Evolutionary conservation across 1,140 invertebrate genomes (phyloP).

Genomic region (Magallana angulata): DNA sequence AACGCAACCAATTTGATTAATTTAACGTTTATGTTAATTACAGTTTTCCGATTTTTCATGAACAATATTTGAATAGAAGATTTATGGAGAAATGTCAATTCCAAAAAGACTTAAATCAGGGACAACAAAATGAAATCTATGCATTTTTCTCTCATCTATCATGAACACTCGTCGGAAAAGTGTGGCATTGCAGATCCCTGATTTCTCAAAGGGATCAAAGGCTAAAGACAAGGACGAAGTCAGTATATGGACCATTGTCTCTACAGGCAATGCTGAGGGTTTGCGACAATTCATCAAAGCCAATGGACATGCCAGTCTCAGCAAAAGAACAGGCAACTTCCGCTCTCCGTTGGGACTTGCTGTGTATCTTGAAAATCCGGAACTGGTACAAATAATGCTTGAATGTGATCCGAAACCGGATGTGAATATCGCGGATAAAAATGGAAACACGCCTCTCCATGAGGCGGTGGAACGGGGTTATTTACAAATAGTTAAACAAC

Average conservation of each 20-base stretch:
- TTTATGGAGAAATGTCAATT: too few relatives aligned
- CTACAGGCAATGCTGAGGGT: background rate
- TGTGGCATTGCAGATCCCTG: background rate
- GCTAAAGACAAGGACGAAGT: background rate
- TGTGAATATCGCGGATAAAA: slow-evolving; percentile 27
- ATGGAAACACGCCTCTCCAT: slow-evolving; percentile 34
- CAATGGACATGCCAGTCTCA: background rate
- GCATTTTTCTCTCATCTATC: background rate
- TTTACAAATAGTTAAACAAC: slow-evolving; percentile 5
- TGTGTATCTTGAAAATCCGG: slow-evolving; percentile 28
- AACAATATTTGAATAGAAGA: too few relatives aligned
- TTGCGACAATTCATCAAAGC: slow-evolving; percentile 12
- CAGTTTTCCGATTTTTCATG: too few relatives aligned
- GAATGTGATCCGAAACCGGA: background rate
- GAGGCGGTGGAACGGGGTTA: slow-evolving; percentile 27
- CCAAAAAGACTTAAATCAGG: too few relatives aligned
- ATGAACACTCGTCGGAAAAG: slow-evolving; percentile 16
- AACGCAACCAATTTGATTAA: background rate
- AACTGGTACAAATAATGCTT: slow-evolving; percentile 16
- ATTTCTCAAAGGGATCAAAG: background rate
- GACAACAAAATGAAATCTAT: too few relatives aligned
- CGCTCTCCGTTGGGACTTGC: slow-evolving; percentile 13
- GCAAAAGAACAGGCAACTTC: background rate
- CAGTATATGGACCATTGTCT: slow-evolving; percentile 26
- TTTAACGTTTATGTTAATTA: background rate